Percentiles rank a stretch among this genome's conserved stretches.
These are phyloP conservation scores for Stenodema calcarata DNA, from an alignment of 2,888 invertebrate species.

Conservation along the genomic window DNA sequence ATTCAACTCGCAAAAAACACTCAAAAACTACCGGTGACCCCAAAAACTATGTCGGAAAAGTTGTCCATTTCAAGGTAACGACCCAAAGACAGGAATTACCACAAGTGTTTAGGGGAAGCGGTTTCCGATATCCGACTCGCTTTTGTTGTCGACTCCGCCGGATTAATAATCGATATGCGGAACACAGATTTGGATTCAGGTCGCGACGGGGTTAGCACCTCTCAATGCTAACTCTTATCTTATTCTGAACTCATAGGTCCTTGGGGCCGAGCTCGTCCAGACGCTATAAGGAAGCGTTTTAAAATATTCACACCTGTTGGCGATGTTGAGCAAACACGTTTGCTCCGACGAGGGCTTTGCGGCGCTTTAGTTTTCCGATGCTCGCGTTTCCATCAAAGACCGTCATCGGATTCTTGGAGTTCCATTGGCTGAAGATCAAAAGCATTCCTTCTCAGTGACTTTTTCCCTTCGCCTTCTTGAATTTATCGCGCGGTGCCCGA, in stretches of 20 bases:
- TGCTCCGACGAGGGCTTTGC: neutral
- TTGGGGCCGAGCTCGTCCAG: conserved; percentile 5
- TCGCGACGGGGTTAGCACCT: conserved; percentile 26
- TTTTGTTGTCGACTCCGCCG: neutral
- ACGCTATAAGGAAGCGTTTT: conserved; percentile 41
- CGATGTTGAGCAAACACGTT: conserved; percentile 23
- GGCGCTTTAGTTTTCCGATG: neutral
- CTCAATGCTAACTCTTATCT: conserved; percentile 10
- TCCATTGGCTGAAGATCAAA: conserved; percentile 8
- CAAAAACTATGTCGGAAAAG: too few relatives aligned
- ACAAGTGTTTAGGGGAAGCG: too few relatives aligned
- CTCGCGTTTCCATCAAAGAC: neutral
- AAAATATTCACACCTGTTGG: conserved; percentile 36
- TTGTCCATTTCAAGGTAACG: too few relatives aligned
- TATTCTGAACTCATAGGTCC: conserved; percentile 40
- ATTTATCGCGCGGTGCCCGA: neutral
- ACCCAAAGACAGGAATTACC: too few relatives aligned
- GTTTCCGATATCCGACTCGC: too few relatives aligned
- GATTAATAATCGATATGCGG: conserved; percentile 22
- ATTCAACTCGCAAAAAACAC: too few relatives aligned
- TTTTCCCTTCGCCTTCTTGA: neutral
- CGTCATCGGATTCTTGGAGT: neutral
- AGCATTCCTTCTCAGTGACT: neutral
- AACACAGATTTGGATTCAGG: conserved; percentile 31
- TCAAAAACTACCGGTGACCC: too few relatives aligned